Evolutionary conservation across 2,113 vertebrate species (phyloP).

Genomic region (Thermophis baileyi): DNA sequence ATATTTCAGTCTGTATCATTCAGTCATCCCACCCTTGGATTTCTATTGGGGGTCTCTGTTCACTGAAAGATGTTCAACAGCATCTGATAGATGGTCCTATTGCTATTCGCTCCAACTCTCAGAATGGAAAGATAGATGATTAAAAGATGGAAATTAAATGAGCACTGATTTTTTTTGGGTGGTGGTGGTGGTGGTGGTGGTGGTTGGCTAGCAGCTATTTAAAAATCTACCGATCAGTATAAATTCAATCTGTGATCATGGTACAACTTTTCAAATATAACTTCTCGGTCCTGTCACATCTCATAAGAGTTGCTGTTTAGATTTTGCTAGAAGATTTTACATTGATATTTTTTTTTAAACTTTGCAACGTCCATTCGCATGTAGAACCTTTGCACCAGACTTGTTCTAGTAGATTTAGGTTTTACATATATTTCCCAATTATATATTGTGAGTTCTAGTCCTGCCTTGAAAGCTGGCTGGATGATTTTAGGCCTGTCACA

Average conservation of each 20-base stretch:
- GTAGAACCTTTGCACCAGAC: not conserved
- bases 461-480: not conserved
- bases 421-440: not conserved
- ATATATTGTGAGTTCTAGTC: not conserved
- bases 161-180: not conserved
- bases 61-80: not conserved
- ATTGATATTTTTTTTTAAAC: not conserved
- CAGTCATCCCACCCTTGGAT: not conserved
- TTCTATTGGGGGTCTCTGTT: not conserved
- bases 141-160: not conserved
- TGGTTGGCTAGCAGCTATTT: not conserved
- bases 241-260: not conserved
- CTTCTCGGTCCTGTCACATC: not conserved
- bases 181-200: not conserved
- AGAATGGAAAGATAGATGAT: not conserved
- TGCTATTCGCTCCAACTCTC: not conserved
- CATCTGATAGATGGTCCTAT: not conserved
- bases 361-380: not conserved
- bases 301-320: not conserved
- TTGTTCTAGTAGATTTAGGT: not conserved
- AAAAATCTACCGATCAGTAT: not conserved
- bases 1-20: not conserved
- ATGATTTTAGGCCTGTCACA: not conserved
- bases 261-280: not conserved
- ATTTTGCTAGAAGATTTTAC: not conserved